phyloP scores from a whole-genome alignment of 1,140 invertebrate species.

The Asobara japonica region DNA sequence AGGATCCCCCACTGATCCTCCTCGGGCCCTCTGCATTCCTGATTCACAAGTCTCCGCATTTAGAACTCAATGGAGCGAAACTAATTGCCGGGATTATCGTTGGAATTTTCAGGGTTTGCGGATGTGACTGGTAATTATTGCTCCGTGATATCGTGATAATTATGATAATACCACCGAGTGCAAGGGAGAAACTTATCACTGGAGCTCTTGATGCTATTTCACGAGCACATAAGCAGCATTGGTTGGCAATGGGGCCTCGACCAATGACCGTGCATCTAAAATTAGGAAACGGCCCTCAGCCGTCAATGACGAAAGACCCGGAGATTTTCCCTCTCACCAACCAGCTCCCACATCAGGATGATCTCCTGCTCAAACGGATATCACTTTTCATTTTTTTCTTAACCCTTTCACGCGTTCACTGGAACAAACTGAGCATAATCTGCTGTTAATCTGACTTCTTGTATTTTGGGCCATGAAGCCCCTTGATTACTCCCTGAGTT shows the following conservation, averaged over 20 bases:
- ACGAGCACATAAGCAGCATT: neutral
- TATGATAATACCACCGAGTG: too few species aligned
- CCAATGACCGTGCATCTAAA: neutral
- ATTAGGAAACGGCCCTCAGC: neutral
- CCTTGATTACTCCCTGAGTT: too few species aligned
- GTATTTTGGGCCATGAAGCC: too few species aligned
- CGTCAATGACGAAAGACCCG: neutral
- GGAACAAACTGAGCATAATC: too few species aligned
- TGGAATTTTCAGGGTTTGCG: neutral
- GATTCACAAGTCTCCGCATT: conserved; percentile 64
- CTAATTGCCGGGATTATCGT: conserved; percentile 55
- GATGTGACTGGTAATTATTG: neutral
- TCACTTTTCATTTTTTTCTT: conserved; percentile 67
- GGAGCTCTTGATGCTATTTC: neutral
- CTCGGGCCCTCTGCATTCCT: conserved; percentile 57
- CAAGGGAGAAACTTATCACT: neutral
- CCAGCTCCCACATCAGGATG: conserved; percentile 49
- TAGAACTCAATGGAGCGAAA: conserved; percentile 67
- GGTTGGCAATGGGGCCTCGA: neutral
- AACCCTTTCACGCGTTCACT: conserved; percentile 47
- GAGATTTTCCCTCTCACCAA: conserved; percentile 31
- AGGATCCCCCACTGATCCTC: conserved; percentile 49
- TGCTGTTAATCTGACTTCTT: too few species aligned
- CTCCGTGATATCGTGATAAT: neutral
- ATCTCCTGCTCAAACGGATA: conserved; percentile 63